These are phyloP conservation scores for Dorcus parallelipipedus DNA, from an alignment of 2,888 invertebrate genomes.

Conservation along the genomic window DNA sequence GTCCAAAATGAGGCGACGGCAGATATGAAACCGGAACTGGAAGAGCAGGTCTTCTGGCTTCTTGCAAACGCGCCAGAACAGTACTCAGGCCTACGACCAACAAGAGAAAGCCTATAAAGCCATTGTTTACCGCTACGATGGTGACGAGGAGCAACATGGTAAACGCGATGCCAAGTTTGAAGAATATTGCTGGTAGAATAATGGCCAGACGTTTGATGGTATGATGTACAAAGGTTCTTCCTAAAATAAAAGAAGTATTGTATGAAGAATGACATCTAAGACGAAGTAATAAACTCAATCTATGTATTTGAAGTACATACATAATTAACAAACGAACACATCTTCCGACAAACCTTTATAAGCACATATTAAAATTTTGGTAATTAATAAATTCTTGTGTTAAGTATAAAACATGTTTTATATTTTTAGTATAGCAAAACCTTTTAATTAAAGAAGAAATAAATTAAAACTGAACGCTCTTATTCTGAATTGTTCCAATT, in stretches of 20 bases:
- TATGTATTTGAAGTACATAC: no score
- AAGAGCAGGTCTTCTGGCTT: slow-evolving; percentile 31
- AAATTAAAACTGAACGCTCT: no score
- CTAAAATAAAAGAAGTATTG: slow-evolving; percentile 33
- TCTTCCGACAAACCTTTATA: no score
- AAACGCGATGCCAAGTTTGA: slow-evolving; percentile 72
- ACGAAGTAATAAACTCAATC: no score
- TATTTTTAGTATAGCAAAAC: no score
- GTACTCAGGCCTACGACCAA: slow-evolving; percentile 47
- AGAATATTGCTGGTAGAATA: slow-evolving; percentile 70
- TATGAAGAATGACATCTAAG: background rate
- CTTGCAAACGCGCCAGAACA: slow-evolving; percentile 44
- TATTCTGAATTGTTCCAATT: no score
- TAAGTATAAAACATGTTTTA: no score
- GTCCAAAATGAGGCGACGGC: slow-evolving; percentile 25
- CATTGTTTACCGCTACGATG: slow-evolving; percentile 72
- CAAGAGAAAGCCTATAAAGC: slow-evolving; percentile 64
- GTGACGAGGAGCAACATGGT: slow-evolving; percentile 67
- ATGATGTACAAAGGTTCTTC: slow-evolving; percentile 71
- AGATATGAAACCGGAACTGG: slow-evolving; percentile 49
- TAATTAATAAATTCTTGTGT: no score
- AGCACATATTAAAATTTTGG: no score
- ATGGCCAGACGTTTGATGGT: slow-evolving; percentile 67
- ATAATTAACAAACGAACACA: no score
- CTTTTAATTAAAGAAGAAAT: no score